phyloP scores from a whole-genome alignment of 2,113 vertebrate species.

The Otus sunia region DNA sequence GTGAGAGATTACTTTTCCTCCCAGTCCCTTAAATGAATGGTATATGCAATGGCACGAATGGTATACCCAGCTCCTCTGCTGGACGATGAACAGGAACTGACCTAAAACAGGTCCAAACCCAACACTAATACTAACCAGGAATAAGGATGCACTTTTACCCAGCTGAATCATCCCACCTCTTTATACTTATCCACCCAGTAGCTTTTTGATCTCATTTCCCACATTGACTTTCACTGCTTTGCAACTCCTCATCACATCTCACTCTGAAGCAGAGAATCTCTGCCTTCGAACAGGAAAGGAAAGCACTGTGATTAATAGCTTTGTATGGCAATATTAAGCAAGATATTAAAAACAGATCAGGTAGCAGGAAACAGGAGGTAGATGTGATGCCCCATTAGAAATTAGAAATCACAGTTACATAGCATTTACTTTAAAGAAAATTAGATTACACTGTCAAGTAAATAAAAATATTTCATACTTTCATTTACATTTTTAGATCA shows the following conservation, averaged over 20 bases:
- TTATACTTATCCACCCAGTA: background rate
- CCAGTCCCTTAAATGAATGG: background rate
- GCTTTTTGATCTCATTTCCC: background rate
- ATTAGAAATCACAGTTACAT: background rate
- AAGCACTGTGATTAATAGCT: background rate
- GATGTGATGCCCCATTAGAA: background rate
- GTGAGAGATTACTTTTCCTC: background rate
- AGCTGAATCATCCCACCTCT: background rate
- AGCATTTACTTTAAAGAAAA: background rate
- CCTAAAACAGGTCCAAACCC: background rate
- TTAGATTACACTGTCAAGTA: background rate
- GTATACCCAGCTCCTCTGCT: background rate
- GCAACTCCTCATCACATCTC: background rate
- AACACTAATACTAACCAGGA: background rate
- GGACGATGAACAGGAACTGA: background rate
- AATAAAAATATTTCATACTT: background rate
- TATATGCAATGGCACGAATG: background rate
- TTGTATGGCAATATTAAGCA: background rate
- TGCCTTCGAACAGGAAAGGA: background rate
- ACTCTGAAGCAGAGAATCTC: background rate
- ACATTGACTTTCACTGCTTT: background rate
- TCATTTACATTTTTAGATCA: background rate
- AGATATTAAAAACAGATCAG: background rate
- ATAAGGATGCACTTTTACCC: background rate
- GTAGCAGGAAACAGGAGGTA: background rate